Conservation (phyloP, 2,888 invertebrate species). For the Rhopalosiphum nymphaeae region DNA sequence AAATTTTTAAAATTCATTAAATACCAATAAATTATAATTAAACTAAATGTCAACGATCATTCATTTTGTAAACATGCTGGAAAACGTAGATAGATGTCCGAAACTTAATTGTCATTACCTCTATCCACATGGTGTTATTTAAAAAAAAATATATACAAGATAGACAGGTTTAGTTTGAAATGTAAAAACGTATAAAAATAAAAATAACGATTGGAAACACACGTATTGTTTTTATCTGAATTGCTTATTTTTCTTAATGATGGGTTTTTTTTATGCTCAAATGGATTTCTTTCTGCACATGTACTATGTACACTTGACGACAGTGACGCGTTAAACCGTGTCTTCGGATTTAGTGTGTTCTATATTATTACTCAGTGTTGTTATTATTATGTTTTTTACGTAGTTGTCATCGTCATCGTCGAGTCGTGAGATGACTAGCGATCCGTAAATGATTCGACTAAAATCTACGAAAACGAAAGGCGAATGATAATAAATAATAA, state of each 20-base stretch:
- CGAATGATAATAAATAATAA: not conserved
- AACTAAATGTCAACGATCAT: slow-evolving; percentile 33
- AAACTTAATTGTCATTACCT: not conserved
- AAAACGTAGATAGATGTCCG: not conserved
- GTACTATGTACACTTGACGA: not conserved
- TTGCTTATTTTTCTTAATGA: not conserved
- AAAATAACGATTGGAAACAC: not conserved
- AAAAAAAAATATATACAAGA: not conserved
- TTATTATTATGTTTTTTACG: not conserved
- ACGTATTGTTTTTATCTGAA: not conserved
- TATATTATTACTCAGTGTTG: not conserved
- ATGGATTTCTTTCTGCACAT: not conserved
- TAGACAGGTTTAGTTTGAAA: not conserved
- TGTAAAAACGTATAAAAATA: not conserved
- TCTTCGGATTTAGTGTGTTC: not conserved
- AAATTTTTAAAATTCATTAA: not conserved
- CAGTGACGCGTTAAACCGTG: slow-evolving; percentile 17
- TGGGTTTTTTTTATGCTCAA: not conserved
- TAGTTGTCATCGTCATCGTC: not conserved
- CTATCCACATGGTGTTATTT: not conserved
- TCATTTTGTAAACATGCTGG: not conserved
- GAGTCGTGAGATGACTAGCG: slow-evolving; percentile 12
- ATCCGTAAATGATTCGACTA: slow-evolving; percentile 18
- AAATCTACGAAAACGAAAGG: not conserved
- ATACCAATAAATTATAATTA: not conserved